These are phyloP conservation scores for Ammospiza nelsoni DNA, from an alignment of 2,113 vertebrate species.

Conservation along the genomic window DNA sequence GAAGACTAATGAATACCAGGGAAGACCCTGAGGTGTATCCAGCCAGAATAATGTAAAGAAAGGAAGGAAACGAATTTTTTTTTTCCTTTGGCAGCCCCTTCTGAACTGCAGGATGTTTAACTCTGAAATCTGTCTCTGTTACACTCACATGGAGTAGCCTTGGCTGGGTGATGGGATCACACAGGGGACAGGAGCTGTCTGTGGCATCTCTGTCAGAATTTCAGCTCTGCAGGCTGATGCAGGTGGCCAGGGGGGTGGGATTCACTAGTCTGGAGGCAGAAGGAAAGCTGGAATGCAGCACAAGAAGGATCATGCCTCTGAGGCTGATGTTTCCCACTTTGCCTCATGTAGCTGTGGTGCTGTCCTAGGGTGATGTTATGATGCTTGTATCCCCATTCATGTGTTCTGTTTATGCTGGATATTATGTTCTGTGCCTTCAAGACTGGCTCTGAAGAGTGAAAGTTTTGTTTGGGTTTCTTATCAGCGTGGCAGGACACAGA, in stretches of 20 bases:
- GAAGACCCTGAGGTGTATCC: neutral
- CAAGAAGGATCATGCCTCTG: neutral
- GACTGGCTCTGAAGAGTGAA: no score
- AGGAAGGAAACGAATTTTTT: neutral
- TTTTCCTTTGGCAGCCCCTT: neutral
- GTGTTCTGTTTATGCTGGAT: no score
- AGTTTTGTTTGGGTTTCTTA: no score
- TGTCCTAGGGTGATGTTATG: no score
- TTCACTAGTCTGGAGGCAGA: neutral
- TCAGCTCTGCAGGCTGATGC: neutral
- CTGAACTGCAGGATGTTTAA: constrained; percentile 46
- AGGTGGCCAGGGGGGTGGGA: neutral
- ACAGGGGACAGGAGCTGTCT: neutral
- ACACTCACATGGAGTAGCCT: neutral
- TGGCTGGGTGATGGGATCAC: neutral
- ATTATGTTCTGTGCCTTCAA: no score
- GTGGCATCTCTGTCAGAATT: neutral
- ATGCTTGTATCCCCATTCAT: no score
- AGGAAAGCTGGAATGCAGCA: neutral
- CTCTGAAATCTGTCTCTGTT: neutral
- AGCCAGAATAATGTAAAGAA: constrained; percentile 8
- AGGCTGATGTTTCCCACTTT: neutral
- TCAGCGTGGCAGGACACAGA: no score
- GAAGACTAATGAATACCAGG: neutral
- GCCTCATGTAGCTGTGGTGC: neutral